Percentiles rank a stretch among this genome's conserved stretches.
Conservation (phyloP, 1,140 invertebrate genomes). For the Sarcophaga bullata region DNA sequence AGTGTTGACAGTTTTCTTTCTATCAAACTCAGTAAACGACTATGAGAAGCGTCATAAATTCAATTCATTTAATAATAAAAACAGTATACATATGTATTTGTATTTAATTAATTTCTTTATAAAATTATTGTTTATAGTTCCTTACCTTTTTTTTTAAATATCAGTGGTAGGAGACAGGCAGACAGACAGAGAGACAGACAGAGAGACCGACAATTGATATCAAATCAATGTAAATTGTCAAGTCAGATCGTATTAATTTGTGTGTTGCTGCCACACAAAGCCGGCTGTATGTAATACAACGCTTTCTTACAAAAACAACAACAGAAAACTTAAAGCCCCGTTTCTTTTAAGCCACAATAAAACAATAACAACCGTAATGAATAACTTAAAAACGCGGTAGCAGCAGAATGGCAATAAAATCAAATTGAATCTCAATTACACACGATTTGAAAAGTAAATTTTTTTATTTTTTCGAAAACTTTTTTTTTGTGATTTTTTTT, state of each 20-base stretch:
- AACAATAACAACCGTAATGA: neutral
- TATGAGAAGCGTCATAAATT: too few relatives aligned
- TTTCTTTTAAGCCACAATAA: neutral
- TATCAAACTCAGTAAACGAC: too few relatives aligned
- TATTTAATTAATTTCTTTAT: neutral
- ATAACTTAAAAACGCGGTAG: neutral
- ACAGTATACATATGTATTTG: neutral
- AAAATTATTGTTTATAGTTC: neutral
- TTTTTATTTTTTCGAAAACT: neutral
- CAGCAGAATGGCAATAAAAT: neutral
- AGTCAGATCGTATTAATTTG: too few relatives aligned
- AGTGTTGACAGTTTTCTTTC: too few relatives aligned
- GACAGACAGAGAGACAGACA: too few relatives aligned
- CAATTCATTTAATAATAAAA: too few relatives aligned
- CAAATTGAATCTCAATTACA: neutral
- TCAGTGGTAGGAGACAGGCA: neutral
- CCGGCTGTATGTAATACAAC: conserved; percentile 39
- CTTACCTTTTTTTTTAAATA: conserved; percentile 4
- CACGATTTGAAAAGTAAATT: conserved; percentile 15
- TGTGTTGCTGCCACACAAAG: neutral
- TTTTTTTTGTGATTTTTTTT: neutral
- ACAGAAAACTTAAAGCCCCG: neutral
- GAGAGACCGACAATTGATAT: too few relatives aligned
- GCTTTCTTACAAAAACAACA: conserved; percentile 25
- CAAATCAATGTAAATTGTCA: too few relatives aligned